Evolutionary conservation across 2,888 invertebrate species (phyloP).

Genomic region (Drosophila koepferae): DNA sequence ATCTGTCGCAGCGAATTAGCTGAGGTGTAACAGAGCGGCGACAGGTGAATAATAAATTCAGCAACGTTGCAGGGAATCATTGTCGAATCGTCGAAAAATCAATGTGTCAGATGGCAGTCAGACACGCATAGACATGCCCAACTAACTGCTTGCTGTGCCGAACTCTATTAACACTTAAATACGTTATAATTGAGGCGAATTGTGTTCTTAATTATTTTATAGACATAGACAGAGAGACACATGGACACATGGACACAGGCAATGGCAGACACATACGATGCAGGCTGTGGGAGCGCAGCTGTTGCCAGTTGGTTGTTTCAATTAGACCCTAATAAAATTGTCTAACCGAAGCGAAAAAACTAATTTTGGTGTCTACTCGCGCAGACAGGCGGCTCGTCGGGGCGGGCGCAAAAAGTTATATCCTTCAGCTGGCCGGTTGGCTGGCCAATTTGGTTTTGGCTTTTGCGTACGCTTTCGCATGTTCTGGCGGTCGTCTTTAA

Average conservation of each 20-base stretch:
- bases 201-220: slow-evolving; percentile 49
- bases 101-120: slow-evolving; percentile 33
- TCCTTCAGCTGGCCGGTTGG: slow-evolving; percentile 11
- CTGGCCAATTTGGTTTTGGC: not conserved
- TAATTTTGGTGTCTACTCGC: slow-evolving; percentile 62
- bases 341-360: slow-evolving; percentile 63
- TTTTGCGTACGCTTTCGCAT: slow-evolving; percentile 21
- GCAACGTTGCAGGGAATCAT: not conserved
- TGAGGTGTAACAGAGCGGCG: slow-evolving; percentile 6
- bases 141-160: slow-evolving; percentile 6
- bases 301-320: slow-evolving; percentile 70
- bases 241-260: slow-evolving; percentile 7
- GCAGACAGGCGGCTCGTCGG: slow-evolving; percentile 20
- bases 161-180: slow-evolving; percentile 68
- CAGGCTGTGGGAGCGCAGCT: slow-evolving; percentile 53
- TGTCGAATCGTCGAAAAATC: slow-evolving; percentile 18
- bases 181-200: slow-evolving; percentile 57
- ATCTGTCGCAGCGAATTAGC: not conserved
- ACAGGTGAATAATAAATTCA: slow-evolving; percentile 21
- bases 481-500: slow-evolving; percentile 63
- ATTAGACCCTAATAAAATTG: slow-evolving; percentile 78
- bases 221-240: slow-evolving; percentile 7
- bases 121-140: slow-evolving; percentile 18
- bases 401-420: not conserved
- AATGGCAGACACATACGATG: not conserved